These are phyloP conservation scores for Cryptomyrus ogoouensis DNA, from an alignment of 2,113 vertebrate species.

Conservation along the genomic window DNA sequence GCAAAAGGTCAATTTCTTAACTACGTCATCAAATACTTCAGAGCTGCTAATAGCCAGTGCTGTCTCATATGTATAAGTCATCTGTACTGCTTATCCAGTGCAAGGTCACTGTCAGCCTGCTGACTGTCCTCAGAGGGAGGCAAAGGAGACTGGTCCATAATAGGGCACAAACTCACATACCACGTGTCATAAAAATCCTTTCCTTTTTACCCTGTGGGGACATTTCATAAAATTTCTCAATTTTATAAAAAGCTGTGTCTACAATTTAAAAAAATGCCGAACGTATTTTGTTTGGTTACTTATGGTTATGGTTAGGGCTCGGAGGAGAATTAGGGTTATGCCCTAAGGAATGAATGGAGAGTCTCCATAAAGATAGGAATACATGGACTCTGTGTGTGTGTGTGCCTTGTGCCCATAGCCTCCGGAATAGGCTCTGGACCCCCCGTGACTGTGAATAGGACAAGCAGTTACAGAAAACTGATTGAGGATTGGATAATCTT, in stretches of 20 bases:
- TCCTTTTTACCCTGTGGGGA: too few relatives aligned
- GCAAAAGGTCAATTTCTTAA: neutral
- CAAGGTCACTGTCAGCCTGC: neutral
- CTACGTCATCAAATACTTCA: neutral
- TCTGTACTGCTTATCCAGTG: neutral
- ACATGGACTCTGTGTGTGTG: neutral
- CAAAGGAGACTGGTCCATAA: neutral
- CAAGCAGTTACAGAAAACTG: neutral
- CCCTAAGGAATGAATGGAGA: too few relatives aligned
- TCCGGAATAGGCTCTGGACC: neutral
- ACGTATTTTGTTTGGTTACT: too few relatives aligned
- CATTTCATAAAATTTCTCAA: too few relatives aligned
- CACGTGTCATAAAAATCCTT: neutral
- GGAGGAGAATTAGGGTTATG: too few relatives aligned
- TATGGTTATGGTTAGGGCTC: too few relatives aligned
- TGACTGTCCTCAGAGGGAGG: neutral
- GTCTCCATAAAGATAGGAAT: too few relatives aligned
- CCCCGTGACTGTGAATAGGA: neutral
- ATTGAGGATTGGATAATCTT: neutral
- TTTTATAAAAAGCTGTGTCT: too few relatives aligned
- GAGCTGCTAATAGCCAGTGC: neutral
- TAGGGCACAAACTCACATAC: neutral
- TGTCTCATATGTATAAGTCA: neutral
- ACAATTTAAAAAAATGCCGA: too few relatives aligned
- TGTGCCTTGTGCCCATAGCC: neutral